These are phyloP conservation scores for Astropecten irregularis DNA, from an alignment of 53 echinoderm and acorn worm species.

Conservation along the genomic window DNA sequence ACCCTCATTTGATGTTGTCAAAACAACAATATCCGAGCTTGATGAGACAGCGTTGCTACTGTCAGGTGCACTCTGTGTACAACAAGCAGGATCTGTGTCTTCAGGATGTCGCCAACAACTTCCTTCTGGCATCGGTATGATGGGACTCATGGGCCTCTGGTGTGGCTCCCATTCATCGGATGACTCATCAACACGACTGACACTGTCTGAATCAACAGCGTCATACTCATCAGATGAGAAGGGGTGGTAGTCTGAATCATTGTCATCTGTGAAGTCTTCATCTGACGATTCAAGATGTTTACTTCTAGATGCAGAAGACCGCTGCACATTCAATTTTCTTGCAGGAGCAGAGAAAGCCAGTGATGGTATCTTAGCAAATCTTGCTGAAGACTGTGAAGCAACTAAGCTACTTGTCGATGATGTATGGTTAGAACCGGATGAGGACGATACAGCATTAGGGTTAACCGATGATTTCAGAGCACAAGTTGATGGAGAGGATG, in stretches of 20 bases:
- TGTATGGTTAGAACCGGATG: no score
- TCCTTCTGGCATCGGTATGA: not conserved
- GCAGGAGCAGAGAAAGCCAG: not conserved
- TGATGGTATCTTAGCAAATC: no score
- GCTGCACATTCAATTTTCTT: no score
- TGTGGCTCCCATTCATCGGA: not conserved
- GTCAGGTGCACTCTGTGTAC: not conserved
- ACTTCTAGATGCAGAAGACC: no score
- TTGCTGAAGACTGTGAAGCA: not conserved
- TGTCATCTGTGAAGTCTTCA: not conserved
- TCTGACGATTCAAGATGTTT: not conserved
- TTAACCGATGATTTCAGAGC: no score
- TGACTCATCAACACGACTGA: not conserved
- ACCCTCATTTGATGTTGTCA: slow-evolving; percentile 3
- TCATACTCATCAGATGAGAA: not conserved
- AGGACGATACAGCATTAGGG: no score
- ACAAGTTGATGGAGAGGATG: no score
- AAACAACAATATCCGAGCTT: not conserved
- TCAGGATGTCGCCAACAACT: not conserved
- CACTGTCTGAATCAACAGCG: slow-evolving; percentile 6
- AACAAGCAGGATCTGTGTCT: not conserved
- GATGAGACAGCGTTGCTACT: not conserved
- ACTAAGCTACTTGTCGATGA: no score
- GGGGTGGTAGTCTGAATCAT: not conserved
- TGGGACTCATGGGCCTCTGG: not conserved